Conservation (phyloP, 2,797 vertebrate genomes). For the Catostomus latipinnis region DNA sequence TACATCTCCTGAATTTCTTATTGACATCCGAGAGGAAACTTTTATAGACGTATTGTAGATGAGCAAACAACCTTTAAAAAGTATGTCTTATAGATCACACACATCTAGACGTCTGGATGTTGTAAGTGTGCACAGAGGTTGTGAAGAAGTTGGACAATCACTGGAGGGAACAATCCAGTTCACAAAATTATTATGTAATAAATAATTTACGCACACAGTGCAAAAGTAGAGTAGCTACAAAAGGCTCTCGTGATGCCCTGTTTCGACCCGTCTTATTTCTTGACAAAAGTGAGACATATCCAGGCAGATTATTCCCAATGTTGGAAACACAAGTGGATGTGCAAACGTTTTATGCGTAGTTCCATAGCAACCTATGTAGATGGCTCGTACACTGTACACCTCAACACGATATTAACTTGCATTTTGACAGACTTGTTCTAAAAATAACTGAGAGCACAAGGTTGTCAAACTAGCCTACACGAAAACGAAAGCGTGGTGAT, state of each 20-base stretch:
- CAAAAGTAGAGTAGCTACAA: neutral
- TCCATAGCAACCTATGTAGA: no score
- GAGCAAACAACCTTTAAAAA: no score
- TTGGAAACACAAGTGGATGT: neutral
- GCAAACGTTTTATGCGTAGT: no score
- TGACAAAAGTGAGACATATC: no score
- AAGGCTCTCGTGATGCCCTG: neutral
- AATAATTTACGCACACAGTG: neutral
- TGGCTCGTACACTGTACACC: neutral
- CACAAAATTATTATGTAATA: neutral
- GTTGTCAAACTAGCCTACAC: neutral
- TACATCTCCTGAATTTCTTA: no score
- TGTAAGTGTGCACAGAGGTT: no score
- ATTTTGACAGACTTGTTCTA: neutral
- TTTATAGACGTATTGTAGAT: no score
- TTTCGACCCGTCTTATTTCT: neutral
- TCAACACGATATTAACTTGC: slow-evolving; percentile 5
- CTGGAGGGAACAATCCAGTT: neutral
- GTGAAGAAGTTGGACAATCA: neutral
- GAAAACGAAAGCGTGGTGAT: neutral
- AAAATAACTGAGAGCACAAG: neutral
- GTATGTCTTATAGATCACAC: no score
- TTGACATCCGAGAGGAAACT: no score
- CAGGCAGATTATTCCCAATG: neutral
- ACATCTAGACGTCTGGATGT: no score